phyloP scores from a whole-genome alignment of 2,888 invertebrate species.

The Parnassius glacialis region DNA sequence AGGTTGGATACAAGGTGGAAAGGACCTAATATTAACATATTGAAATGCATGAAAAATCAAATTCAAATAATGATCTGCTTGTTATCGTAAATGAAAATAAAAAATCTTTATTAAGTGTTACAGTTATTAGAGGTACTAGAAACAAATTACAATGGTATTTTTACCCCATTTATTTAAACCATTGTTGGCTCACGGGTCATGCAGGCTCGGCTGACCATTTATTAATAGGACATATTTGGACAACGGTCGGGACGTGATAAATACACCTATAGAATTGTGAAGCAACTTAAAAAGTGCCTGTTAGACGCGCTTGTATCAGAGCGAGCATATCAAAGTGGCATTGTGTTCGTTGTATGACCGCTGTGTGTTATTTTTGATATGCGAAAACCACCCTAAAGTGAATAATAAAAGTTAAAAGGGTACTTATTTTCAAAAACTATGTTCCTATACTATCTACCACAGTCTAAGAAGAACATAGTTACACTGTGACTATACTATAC shows the following conservation, averaged over 20 bases:
- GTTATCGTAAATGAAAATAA: too few species aligned
- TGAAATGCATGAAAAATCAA: too few species aligned
- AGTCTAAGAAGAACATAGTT: too few species aligned
- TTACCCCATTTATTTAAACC: slow-evolving; percentile 55
- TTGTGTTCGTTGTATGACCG: slow-evolving; percentile 20
- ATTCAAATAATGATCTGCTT: too few species aligned
- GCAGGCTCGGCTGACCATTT: slow-evolving; percentile 55
- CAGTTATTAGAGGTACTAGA: too few species aligned
- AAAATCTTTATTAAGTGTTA: too few species aligned
- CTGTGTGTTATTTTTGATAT: neutral
- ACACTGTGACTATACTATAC: too few species aligned
- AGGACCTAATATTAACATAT: too few species aligned
- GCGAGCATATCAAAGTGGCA: slow-evolving; percentile 28
- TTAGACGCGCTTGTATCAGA: slow-evolving; percentile 37
- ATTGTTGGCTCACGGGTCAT: slow-evolving; percentile 49
- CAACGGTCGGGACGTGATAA: slow-evolving; percentile 60
- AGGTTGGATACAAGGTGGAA: too few species aligned
- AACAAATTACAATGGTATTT: slow-evolving; percentile 33
- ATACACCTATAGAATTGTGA: slow-evolving; percentile 51
- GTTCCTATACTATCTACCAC: too few species aligned
- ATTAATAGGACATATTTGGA: slow-evolving; percentile 76
- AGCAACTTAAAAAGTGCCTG: slow-evolving; percentile 30
- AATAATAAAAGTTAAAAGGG: too few species aligned
- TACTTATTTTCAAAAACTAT: too few species aligned
- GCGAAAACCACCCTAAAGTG: slow-evolving; percentile 4